Evolutionary conservation across 2,113 vertebrate genomes (phyloP).

Genomic region (Stegastes partitus): DNA sequence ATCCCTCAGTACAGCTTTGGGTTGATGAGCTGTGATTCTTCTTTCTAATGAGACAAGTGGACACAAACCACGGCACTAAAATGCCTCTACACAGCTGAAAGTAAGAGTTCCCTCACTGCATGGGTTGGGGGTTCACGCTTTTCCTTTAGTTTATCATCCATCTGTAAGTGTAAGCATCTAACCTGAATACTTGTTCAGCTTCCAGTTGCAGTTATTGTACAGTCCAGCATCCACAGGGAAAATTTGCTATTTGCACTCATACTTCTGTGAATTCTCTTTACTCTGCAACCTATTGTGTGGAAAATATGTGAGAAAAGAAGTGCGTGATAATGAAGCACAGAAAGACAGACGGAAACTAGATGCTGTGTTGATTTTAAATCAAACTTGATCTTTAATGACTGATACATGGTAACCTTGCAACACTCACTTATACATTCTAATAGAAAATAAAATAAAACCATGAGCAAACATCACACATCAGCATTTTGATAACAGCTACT

Average conservation of each 20-base stretch:
- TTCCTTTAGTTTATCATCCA: no score
- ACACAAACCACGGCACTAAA: no score
- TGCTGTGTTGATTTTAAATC: constrained; percentile 57
- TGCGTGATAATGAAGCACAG: neutral
- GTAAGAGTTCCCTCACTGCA: no score
- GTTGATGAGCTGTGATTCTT: no score
- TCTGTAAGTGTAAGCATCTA: no score
- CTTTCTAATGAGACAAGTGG: no score
- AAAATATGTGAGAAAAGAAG: neutral
- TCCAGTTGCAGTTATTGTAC: no score
- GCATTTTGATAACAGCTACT: constrained; percentile 76
- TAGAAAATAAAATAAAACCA: constrained; percentile 81
- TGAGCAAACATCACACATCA: constrained; percentile 81
- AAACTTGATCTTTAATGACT: constrained; percentile 85
- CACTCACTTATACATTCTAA: constrained; percentile 84
- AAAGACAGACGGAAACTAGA: constrained; percentile 19
- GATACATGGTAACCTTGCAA: constrained; percentile 83
- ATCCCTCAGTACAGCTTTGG: no score
- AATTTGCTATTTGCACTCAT: neutral
- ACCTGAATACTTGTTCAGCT: no score
- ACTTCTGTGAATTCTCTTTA: neutral
- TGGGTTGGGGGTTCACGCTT: no score
- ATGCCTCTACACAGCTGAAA: no score
- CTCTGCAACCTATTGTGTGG: neutral
- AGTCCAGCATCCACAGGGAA: neutral